Evolutionary conservation across 1,140 invertebrate genomes (phyloP).

Genomic region (Acarapis woodi): DNA sequence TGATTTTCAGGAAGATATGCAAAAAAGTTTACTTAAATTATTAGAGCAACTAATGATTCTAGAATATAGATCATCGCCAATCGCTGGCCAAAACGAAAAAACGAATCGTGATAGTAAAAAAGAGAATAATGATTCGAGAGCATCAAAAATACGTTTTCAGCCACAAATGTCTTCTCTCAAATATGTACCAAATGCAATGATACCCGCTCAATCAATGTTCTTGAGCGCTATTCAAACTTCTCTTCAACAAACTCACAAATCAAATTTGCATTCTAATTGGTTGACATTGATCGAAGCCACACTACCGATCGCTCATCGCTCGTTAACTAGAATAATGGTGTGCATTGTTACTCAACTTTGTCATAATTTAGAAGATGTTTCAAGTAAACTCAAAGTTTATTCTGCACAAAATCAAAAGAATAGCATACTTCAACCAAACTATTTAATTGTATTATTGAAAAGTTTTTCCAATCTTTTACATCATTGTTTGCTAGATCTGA

Average conservation of each 20-base stretch:
- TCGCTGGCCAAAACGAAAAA: conserved; percentile 1
- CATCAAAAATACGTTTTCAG: conserved; percentile 7
- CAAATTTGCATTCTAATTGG: conserved; percentile 47
- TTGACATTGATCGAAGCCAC: conserved; percentile 42
- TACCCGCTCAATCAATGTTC: conserved; percentile 59
- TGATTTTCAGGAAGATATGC: conserved; percentile 11
- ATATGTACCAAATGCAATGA: conserved; percentile 19
- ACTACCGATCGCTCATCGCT: conserved; percentile 36
- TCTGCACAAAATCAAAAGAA: neutral
- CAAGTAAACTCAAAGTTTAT: conserved; percentile 7
- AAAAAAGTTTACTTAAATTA: conserved; percentile 9
- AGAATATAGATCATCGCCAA: conserved; percentile 5
- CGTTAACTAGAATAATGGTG: conserved; percentile 40
- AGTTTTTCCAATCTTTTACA: conserved; percentile 51
- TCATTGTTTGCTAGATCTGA: conserved; percentile 49
- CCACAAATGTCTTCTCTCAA: conserved; percentile 9
- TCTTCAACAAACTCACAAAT: conserved; percentile 24
- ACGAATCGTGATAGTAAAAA: neutral
- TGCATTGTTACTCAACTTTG: conserved; percentile 51
- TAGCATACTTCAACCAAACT: conserved; percentile 33
- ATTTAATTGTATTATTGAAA: conserved; percentile 45
- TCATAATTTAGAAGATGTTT: conserved; percentile 35
- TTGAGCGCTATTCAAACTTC: conserved; percentile 46
- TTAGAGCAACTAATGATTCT: conserved; percentile 11
- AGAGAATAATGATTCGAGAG: conserved; percentile 2